Conservation (phyloP, 2,797 vertebrate species). For the Pseudotriccus pelzelni region DNA sequence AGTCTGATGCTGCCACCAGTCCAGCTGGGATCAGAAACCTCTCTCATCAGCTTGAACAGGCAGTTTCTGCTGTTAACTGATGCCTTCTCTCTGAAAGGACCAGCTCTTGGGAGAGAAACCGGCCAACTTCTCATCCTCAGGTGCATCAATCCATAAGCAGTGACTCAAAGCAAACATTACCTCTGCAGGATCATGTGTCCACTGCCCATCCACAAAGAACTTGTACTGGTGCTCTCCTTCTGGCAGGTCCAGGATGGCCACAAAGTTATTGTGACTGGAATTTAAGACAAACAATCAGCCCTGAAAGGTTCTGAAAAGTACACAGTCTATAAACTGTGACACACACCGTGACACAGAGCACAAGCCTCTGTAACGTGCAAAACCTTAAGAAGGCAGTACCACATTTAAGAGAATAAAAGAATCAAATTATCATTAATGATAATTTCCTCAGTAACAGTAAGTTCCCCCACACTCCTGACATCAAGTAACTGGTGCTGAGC, state of each 20-base stretch:
- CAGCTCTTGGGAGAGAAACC: background rate
- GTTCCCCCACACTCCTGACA: background rate
- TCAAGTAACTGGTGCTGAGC: background rate
- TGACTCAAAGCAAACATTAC: conserved; percentile 59
- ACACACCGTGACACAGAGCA: background rate
- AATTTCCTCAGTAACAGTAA: background rate
- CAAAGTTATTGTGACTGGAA: conserved; percentile 93
- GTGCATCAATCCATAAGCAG: background rate
- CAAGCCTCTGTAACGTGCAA: background rate
- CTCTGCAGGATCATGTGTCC: conserved; percentile 93
- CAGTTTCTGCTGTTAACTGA: background rate
- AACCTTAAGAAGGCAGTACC: background rate
- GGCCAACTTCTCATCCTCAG: background rate
- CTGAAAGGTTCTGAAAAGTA: background rate
- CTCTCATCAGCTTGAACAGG: background rate
- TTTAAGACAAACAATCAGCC: background rate
- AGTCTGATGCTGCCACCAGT: background rate
- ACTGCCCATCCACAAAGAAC: conserved; percentile 94
- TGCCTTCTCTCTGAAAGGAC: background rate
- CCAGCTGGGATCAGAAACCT: background rate
- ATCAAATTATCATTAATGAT: background rate
- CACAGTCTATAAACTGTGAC: background rate
- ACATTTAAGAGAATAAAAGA: background rate
- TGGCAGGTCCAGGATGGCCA: conserved; percentile 92
- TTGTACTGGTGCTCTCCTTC: conserved; percentile 99